These are phyloP conservation scores for Platichthys flesus DNA, from an alignment of 2,113 vertebrate species.

Conservation along the genomic window DNA sequence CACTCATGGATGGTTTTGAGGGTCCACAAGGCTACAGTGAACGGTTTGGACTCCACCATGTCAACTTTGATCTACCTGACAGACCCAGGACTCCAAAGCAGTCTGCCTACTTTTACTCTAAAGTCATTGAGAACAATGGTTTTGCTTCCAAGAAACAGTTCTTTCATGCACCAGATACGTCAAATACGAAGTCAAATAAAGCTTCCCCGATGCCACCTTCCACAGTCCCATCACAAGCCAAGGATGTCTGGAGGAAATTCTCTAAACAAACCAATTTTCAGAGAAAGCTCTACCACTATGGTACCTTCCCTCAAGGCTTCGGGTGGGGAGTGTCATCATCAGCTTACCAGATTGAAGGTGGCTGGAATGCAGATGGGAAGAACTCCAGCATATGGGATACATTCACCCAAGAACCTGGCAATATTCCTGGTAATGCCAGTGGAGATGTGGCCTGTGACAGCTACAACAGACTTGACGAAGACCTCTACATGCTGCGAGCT, in stretches of 20 bases:
- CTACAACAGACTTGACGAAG: slow-evolving; percentile 89
- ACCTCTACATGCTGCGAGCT: slow-evolving; percentile 89
- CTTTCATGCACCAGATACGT: background rate
- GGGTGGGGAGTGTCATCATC: slow-evolving; percentile 91
- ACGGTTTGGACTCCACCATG: slow-evolving; percentile 88
- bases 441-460: slow-evolving; percentile 92
- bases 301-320: slow-evolving; percentile 87
- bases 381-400: slow-evolving; percentile 93
- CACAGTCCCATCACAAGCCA: slow-evolving; percentile 87
- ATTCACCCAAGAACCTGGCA: slow-evolving; percentile 87
- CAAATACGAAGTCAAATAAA: background rate
- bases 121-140: slow-evolving; percentile 87
- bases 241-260: slow-evolving; percentile 90
- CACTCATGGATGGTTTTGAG: slow-evolving; percentile 92
- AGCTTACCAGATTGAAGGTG: slow-evolving; percentile 94
- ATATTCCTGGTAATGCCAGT: slow-evolving; percentile 77
- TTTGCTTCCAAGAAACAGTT: slow-evolving; percentile 63
- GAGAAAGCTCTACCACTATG: slow-evolving; percentile 88
- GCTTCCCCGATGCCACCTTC: slow-evolving; percentile 9
- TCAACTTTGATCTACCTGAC: slow-evolving; percentile 83
- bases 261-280: slow-evolving; percentile 87
- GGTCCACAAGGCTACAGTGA: slow-evolving; percentile 87
- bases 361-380: slow-evolving; percentile 92
- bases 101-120: slow-evolving; percentile 89
- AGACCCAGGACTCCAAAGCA: slow-evolving; percentile 90